These are phyloP conservation scores for Troilus luridus DNA, from an alignment of 2,888 invertebrate genomes.

Conservation along the genomic window DNA sequence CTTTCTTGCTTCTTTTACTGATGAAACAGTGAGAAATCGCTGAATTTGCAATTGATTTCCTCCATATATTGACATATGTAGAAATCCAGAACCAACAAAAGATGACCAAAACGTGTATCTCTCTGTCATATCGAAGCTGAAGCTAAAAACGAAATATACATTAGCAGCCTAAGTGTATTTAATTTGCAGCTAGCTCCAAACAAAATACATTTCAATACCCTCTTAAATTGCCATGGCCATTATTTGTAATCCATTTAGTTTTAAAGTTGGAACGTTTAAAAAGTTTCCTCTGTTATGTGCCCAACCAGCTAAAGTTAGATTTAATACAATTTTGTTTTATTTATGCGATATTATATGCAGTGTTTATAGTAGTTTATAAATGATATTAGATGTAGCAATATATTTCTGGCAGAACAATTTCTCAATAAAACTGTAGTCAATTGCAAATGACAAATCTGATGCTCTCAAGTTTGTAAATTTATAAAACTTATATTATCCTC, in stretches of 20 bases:
- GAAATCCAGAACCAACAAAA: slow-evolving; percentile 69
- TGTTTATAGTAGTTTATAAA: no score
- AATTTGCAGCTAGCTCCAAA: neutral
- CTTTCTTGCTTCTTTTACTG: slow-evolving; percentile 69
- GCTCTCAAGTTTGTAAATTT: no score
- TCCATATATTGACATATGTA: slow-evolving; percentile 69
- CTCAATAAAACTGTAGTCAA: no score
- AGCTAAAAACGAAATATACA: slow-evolving; percentile 66
- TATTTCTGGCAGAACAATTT: neutral
- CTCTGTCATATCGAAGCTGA: slow-evolving; percentile 69
- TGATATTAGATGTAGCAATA: no score
- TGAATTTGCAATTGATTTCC: slow-evolving; percentile 73
- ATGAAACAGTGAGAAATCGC: slow-evolving; percentile 70
- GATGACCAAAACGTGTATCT: slow-evolving; percentile 71
- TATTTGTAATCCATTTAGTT: neutral
- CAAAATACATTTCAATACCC: neutral
- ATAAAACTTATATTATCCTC: no score
- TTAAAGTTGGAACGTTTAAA: neutral
- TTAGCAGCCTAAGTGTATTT: neutral
- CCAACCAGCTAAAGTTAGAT: no score
- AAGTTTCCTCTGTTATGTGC: neutral
- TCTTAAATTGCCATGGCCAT: no score
- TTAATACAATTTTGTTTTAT: no score
- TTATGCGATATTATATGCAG: no score
- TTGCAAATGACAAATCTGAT: no score